Evolutionary conservation across 2,888 invertebrate species (phyloP), one percentile per base, ranked within the genome.

Genomic region (Apamea crenata): DNA sequence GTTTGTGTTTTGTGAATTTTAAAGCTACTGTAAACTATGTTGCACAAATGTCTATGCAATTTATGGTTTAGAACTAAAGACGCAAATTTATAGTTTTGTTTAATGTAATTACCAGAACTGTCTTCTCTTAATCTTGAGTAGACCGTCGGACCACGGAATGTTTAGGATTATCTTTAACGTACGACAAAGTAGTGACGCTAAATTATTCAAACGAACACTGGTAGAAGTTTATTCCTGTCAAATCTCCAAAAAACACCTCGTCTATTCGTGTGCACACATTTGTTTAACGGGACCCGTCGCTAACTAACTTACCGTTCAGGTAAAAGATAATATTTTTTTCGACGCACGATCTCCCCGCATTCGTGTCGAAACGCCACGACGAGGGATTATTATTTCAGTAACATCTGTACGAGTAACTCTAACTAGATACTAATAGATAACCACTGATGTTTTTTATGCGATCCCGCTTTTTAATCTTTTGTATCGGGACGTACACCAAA

Each of bases 341-440:
- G 14, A 86, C 78, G 77, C 88, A 91, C 89, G 90, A 91, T 90
- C 90, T 87, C 84, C 85, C 88, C 83, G 85, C 82, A 77, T 89
- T 88, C 93, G 90, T 92, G 93, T 89, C 87, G 84, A 84, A 80
- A 82, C 80, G 82, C 83, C 83, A 86, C 82, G 83, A 83, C 76
- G 85, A 89, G 91, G 94, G 96, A 96, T 97, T 96, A 96, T 95
- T 95, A 95, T 95, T 94, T 94, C 91, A 91, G 94, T 95, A 96
- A 96, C 96, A 96, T 96, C 96, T 96, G 96, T 95, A 95, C 93
- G 89, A 92, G 94, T 94, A 95, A 94, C 94, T 94, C 95, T 95
- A 96, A 96, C 96, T 96, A 96, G 97, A 97, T 96, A 96, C 96
- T 96, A 96, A 96, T 96, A 96, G 96, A 96, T 96, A 96, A 96